Conservation (phyloP, 2,888 invertebrate genomes). For the Drosophila paramelanica region DNA sequence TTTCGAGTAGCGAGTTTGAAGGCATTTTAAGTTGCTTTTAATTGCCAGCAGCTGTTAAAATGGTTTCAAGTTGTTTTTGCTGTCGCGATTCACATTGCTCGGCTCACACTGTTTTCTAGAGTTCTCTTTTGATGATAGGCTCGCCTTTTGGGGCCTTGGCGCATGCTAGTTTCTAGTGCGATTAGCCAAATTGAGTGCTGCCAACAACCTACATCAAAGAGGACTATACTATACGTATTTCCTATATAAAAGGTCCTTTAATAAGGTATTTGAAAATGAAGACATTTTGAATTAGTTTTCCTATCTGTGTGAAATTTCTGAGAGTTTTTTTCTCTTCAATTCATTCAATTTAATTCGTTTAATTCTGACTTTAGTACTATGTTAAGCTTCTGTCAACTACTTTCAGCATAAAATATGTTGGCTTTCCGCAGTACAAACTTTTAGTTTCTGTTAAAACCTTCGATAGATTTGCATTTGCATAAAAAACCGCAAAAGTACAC, state of each 20-base stretch:
- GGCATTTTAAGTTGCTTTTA: constrained; percentile 48
- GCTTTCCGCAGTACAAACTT: not conserved
- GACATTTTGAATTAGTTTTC: too few species aligned
- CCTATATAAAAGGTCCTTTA: too few species aligned
- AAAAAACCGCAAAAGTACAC: constrained; percentile 20
- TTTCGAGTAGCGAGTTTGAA: constrained; percentile 29
- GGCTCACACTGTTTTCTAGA: not conserved
- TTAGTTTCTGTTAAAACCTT: constrained; percentile 27
- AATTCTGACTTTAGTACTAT: not conserved
- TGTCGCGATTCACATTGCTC: not conserved
- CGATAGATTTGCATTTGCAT: constrained; percentile 25
- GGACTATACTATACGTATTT: too few species aligned
- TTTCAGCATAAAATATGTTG: not conserved
- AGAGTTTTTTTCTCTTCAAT: too few species aligned
- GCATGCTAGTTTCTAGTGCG: constrained; percentile 18
- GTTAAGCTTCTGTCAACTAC: not conserved
- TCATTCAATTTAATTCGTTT: too few species aligned
- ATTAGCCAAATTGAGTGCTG: constrained; percentile 41
- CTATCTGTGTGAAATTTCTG: too few species aligned
- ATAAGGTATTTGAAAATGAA: too few species aligned
- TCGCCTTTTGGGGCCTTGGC: not conserved
- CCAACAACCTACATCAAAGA: not conserved
- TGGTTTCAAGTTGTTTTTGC: constrained; percentile 6
- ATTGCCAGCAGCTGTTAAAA: constrained; percentile 47
- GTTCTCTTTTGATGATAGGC: constrained; percentile 39